These are phyloP conservation scores for Agonopterix subpropinquella DNA, from an alignment of 2,888 invertebrate species.

Conservation along the genomic window DNA sequence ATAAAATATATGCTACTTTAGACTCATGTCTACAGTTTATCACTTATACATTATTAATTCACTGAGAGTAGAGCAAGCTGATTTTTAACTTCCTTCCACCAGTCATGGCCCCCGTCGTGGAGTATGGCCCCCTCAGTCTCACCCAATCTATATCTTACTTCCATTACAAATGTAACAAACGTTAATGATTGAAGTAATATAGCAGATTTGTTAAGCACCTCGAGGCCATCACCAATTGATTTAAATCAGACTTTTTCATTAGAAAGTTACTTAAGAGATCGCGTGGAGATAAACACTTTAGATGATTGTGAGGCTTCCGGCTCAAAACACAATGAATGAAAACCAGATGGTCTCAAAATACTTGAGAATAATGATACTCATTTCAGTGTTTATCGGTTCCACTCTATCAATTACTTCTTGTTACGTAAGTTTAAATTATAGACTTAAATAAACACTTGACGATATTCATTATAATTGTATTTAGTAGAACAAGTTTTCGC, in stretches of 20 bases:
- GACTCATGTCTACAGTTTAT: neutral
- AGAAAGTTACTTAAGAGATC: constrained; percentile 31
- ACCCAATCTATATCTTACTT: neutral
- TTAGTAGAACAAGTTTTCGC: neutral
- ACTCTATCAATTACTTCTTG: constrained; percentile 29
- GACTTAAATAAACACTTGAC: constrained; percentile 13
- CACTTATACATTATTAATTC: neutral
- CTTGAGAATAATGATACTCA: constrained; percentile 29
- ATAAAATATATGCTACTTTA: too few species aligned
- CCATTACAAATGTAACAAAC: neutral
- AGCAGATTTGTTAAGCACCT: constrained; percentile 3
- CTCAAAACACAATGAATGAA: constrained; percentile 28
- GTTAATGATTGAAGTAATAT: constrained; percentile 5
- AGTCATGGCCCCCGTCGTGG: too few species aligned
- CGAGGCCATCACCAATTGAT: constrained; percentile 21
- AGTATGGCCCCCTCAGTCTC: too few species aligned
- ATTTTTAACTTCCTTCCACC: too few species aligned
- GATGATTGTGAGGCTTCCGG: constrained; percentile 38
- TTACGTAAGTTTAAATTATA: constrained; percentile 30
- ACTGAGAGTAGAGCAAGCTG: too few species aligned
- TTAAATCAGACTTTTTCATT: constrained; percentile 29
- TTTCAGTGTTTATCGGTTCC: constrained; percentile 22
- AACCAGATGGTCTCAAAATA: constrained; percentile 23
- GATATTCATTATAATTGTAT: constrained; percentile 7
- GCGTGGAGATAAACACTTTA: constrained; percentile 35